phyloP scores from a whole-genome alignment of 2,797 vertebrate species.

The Rhodeus uyekii region DNA sequence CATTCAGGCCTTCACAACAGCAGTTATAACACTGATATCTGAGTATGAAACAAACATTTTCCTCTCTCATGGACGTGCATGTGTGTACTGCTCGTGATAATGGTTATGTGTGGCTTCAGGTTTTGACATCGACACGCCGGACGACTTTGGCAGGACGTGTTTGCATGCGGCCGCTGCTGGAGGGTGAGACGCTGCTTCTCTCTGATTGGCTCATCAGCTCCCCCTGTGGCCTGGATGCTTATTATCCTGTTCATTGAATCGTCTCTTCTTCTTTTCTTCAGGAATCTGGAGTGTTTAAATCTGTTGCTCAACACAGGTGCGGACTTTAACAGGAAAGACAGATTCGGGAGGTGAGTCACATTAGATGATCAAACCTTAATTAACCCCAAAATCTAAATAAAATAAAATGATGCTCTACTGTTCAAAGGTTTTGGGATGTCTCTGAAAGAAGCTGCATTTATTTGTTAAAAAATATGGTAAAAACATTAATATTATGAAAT shows the following conservation, averaged over 20 bases:
- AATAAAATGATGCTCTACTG: not conserved
- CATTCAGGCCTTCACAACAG: not conserved
- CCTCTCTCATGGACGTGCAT: not conserved
- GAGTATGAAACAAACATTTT: not conserved
- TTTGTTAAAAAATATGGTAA: not conserved
- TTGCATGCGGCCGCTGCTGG: conserved; percentile 98
- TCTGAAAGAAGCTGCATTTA: not conserved
- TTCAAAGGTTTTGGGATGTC: not conserved
- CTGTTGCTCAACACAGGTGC: conserved; percentile 95
- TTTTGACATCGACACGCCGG: conserved; percentile 95
- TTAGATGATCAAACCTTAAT: not conserved
- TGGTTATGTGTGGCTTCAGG: conserved; percentile 69
- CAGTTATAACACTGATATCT: not conserved
- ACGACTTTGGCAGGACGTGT: conserved; percentile 98
- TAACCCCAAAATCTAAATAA: not conserved
- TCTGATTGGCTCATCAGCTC: not conserved
- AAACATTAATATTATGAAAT: not conserved
- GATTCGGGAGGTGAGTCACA: conserved; percentile 89
- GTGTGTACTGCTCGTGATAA: not conserved
- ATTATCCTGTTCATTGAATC: not conserved
- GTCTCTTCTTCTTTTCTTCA: conserved; percentile 63
- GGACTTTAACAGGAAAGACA: conserved; percentile 97
- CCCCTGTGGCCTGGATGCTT: conserved; percentile 7
- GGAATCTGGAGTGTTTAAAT: conserved; percentile 98
- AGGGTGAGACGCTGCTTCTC: conserved; percentile 80